A percentile compares a stretch with the other conserved stretches of the same genome.
These are phyloP conservation scores for Pangasianodon gigas DNA, from an alignment of 2,113 vertebrate genomes.

Conservation along the genomic window DNA sequence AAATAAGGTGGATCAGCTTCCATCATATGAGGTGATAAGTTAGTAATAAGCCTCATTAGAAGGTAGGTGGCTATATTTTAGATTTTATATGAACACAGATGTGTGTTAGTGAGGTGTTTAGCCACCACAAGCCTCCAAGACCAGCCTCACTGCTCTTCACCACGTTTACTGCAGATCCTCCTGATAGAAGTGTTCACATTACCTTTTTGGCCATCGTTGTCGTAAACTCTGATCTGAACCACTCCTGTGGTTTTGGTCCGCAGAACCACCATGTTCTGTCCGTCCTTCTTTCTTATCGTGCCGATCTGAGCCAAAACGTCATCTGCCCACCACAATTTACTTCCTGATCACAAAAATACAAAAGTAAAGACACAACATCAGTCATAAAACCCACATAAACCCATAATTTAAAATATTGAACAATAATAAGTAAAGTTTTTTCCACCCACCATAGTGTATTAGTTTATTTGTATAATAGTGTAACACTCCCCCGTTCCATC, in stretches of 20 bases:
- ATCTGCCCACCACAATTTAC: slow-evolving; percentile 88
- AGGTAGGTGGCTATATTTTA: no score
- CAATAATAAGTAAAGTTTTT: no score
- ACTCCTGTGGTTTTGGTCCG: slow-evolving; percentile 83
- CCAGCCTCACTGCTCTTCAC: not conserved
- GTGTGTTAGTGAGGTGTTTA: not conserved
- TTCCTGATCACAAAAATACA: slow-evolving; percentile 68
- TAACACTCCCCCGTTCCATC: not conserved
- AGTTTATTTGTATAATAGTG: not conserved
- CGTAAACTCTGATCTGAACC: slow-evolving; percentile 87
- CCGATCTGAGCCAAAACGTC: slow-evolving; percentile 82
- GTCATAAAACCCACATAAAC: not conserved
- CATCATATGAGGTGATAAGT: not conserved
- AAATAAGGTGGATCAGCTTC: not conserved
- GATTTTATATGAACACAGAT: not conserved
- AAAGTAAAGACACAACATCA: not conserved
- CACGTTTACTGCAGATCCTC: not conserved
- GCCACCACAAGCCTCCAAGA: not conserved
- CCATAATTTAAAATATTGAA: not conserved
- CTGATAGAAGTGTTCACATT: not conserved
- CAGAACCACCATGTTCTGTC: slow-evolving; percentile 75
- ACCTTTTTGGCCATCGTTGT: slow-evolving; percentile 84
- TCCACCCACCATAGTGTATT: not conserved
- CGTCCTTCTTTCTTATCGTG: slow-evolving; percentile 82
- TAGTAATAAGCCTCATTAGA: not conserved